A percentile compares a stretch with the other conserved stretches of the same genome.
Conservation (phyloP, 2,888 invertebrate genomes). For the Limnephilus lunatus region DNA sequence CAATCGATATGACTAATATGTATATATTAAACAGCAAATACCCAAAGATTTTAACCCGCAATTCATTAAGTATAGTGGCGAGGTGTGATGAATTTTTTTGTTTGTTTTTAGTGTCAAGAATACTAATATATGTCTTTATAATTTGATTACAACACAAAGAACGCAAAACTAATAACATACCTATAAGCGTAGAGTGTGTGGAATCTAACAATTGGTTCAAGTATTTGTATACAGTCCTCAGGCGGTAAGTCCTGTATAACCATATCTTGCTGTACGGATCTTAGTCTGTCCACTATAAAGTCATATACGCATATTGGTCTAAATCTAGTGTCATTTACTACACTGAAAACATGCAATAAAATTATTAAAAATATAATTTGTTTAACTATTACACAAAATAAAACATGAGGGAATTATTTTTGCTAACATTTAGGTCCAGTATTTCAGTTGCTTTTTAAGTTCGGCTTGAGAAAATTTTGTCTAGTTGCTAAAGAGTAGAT, state of each 20-base stretch:
- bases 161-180: constrained; percentile 71
- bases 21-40: too few relatives aligned
- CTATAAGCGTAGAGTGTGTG: constrained; percentile 84
- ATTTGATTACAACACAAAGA: background rate
- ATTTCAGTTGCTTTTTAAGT: too few relatives aligned
- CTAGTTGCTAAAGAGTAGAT: too few relatives aligned
- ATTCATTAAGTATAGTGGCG: too few relatives aligned
- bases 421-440: background rate
- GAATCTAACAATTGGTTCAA: constrained; percentile 87
- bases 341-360: constrained; percentile 69
- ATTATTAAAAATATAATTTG: background rate
- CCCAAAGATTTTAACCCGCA: too few relatives aligned
- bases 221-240: constrained; percentile 76
- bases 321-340: constrained; percentile 70
- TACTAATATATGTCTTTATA: background rate
- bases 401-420: background rate
- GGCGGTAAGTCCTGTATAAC: constrained; percentile 83
- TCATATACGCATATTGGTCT: constrained; percentile 81
- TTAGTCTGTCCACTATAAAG: constrained; percentile 86
- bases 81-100: too few relatives aligned
- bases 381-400: background rate
- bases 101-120: too few relatives aligned
- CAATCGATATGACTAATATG: too few relatives aligned
- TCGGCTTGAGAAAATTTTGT: background rate
- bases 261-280: constrained; percentile 88